These are phyloP conservation scores for Rynchops niger DNA, from an alignment of 2,113 vertebrate genomes.

Conservation along the genomic window DNA sequence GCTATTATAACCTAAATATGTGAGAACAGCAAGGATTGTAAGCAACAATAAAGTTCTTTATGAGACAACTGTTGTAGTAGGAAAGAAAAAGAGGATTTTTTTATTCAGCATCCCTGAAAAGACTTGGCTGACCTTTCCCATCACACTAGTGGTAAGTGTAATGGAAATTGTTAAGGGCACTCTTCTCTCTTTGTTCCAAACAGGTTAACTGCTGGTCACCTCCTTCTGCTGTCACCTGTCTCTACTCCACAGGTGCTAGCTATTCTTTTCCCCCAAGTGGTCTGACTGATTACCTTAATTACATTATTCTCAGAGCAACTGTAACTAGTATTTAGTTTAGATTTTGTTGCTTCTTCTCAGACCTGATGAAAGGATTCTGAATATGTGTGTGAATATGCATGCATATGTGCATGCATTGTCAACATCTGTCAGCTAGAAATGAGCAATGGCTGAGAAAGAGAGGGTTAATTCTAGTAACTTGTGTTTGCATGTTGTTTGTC, in stretches of 20 bases:
- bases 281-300: neutral
- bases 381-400: neutral
- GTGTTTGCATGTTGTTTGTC: neutral
- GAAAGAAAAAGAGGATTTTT: neutral
- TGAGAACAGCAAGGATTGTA: neutral
- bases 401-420: neutral
- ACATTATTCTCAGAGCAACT: neutral
- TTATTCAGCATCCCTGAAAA: neutral
- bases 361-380: neutral
- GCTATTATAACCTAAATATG: neutral
- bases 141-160: neutral
- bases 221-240: neutral
- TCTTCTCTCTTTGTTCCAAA: neutral
- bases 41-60: neutral
- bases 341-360: neutral
- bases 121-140: neutral
- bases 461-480: neutral
- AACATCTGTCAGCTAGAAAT: neutral
- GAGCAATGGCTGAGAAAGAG: neutral
- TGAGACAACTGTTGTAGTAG: neutral
- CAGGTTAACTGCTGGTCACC: neutral
- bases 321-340: neutral
- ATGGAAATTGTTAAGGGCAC: neutral
- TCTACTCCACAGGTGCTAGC: neutral
- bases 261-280: neutral